phyloP scores from a whole-genome alignment of 2,888 invertebrate genomes.

The Scrobipalpa atriplicella region DNA sequence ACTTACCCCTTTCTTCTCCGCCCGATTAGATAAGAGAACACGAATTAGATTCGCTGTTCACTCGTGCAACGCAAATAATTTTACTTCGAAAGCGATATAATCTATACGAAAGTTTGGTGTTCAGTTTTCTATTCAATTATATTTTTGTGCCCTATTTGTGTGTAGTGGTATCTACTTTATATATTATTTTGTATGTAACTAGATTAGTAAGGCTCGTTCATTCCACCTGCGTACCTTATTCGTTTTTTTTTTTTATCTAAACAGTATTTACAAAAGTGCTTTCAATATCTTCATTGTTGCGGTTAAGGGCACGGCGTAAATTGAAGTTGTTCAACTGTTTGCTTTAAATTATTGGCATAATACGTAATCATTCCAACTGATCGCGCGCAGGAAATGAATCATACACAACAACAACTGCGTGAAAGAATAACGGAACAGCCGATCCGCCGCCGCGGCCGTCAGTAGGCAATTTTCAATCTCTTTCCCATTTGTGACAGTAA shows the following conservation, averaged over 20 bases:
- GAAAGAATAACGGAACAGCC: constrained; percentile 59
- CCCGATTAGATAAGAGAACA: constrained; percentile 32
- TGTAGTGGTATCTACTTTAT: no score
- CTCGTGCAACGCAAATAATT: neutral
- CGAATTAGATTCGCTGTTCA: constrained; percentile 29
- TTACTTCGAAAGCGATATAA: no score
- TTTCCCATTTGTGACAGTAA: constrained; percentile 82
- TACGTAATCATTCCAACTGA: constrained; percentile 26
- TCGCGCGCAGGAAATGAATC: constrained; percentile 40
- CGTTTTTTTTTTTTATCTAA: no score
- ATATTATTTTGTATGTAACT: no score
- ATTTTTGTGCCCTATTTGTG: no score
- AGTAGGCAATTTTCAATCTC: constrained; percentile 79
- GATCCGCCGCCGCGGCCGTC: constrained; percentile 64
- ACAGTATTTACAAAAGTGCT: no score
- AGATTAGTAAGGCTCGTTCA: no score
- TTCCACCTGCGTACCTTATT: no score
- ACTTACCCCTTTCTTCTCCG: constrained; percentile 30
- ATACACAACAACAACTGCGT: constrained; percentile 48
- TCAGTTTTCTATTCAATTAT: no score
- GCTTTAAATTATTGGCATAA: constrained; percentile 20
- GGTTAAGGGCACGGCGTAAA: neutral
- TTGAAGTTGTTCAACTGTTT: constrained; percentile 5
- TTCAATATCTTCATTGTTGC: neutral
- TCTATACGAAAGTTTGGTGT: no score